Conservation (phyloP, 2,888 invertebrate genomes). For the Torymus auratus region DNA sequence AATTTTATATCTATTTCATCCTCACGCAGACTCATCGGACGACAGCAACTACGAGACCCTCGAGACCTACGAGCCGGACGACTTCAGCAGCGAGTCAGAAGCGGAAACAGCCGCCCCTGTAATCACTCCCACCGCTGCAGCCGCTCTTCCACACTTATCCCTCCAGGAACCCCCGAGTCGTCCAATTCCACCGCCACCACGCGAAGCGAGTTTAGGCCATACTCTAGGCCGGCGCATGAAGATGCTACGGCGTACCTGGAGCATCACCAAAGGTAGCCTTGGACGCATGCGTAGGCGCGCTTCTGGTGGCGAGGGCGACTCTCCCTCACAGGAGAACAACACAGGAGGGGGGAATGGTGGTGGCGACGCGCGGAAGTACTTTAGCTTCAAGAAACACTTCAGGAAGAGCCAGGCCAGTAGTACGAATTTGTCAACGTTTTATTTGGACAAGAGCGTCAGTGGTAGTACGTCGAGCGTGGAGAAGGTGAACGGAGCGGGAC, state of each 20-base stretch:
- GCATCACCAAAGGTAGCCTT: slow-evolving; percentile 73
- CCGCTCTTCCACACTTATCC: slow-evolving; percentile 23
- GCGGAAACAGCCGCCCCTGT: slow-evolving; percentile 52
- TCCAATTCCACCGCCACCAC: slow-evolving; percentile 66
- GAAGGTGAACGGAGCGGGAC: slow-evolving; percentile 16
- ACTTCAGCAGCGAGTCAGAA: slow-evolving; percentile 68
- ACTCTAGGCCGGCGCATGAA: slow-evolving; percentile 72
- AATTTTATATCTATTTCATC: not conserved
- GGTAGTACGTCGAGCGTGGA: slow-evolving; percentile 21
- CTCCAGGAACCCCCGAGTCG: slow-evolving; percentile 42
- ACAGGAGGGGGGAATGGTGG: not conserved
- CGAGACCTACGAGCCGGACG: slow-evolving; percentile 68
- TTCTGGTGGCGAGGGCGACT: slow-evolving; percentile 56
- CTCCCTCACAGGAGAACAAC: not conserved
- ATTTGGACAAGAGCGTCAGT: slow-evolving; percentile 65
- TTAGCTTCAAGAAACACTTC: slow-evolving; percentile 71
- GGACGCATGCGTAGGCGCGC: slow-evolving; percentile 69
- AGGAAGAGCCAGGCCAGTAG: slow-evolving; percentile 62
- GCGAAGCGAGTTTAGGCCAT: slow-evolving; percentile 70
- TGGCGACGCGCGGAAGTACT: slow-evolving; percentile 63
- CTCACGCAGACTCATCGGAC: slow-evolving; percentile 66
- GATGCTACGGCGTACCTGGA: slow-evolving; percentile 73
- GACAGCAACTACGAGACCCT: slow-evolving; percentile 74
- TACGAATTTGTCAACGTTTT: slow-evolving; percentile 73
- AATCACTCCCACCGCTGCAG: slow-evolving; percentile 55